Base-by-base conservation (phyloP, 1,140 invertebrate species). In the Eurosta solidaginis region DNA sequence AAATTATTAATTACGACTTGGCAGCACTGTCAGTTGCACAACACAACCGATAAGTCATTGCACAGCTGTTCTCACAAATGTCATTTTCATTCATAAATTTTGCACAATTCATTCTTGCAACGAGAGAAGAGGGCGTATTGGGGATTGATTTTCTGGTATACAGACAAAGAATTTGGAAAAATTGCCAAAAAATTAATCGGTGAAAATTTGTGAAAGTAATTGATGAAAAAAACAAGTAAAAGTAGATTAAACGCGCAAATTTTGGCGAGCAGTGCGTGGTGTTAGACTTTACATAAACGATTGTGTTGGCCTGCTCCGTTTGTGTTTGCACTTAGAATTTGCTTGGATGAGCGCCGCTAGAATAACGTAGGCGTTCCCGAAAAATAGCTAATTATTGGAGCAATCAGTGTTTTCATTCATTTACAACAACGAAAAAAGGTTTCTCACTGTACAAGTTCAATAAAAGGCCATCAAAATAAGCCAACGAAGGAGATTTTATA, bases 401-500 rank as follows among this genome's bases (percentile, higher is more conserved):
- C 9, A 54, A 54, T 27, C 1, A 1, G 50, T 27, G n/a, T 68
- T 68, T 68, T 3, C 17, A 22, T 52, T 52, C 2, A 20, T 68
- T 68, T 42, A 22, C 29, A 49, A 9, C n/a, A n/a, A 54, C 22
- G 29, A 14, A 14, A 17, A n/a, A 59, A 10, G 5, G 14, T 68
- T 68, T 68, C 59, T 40, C 59, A 20, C 59, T 68, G 59, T 68
- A 42, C 59, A 68, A 68, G 59, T 68, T 20, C n/a, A 2, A 27
- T 0, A 74, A 74, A 74, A 45, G 25, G 40, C 44, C 36, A 47
- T 4, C 73, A 74, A 74, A 74, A 74, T 74, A 74, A 74, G 73
- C 25, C 73, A 74, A 74, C 73, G 73, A 74, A 74, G 27, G 73
- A 45, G 73, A 47, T 74, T 74, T 22, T 74, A 74, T 14, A 47